Conservation (phyloP, 1,140 invertebrate species). For the Anoplolepis gracilipes region DNA sequence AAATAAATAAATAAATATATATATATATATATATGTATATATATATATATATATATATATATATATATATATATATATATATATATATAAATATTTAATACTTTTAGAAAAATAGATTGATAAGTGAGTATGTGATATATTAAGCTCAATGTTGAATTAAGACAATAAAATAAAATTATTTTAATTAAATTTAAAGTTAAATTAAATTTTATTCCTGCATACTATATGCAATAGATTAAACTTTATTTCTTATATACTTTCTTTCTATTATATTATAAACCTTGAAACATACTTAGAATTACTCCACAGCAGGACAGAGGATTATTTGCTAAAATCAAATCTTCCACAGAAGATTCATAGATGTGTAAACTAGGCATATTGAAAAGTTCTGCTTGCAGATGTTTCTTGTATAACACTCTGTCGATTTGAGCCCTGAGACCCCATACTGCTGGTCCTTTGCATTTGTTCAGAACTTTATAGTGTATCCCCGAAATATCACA, state of each 20-base stretch:
- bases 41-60: neutral
- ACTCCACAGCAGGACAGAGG: conserved; percentile 87
- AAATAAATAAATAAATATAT: too few species aligned
- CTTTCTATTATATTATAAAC: neutral
- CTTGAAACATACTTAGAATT: conserved; percentile 87
- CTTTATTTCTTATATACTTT: neutral
- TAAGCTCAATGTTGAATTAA: neutral
- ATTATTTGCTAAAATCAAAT: conserved; percentile 89
- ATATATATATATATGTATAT: neutral
- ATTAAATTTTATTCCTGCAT: conserved; percentile 1
- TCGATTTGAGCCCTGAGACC: conserved; percentile 97
- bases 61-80: neutral
- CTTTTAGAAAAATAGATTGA: neutral
- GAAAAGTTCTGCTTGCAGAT: conserved; percentile 93
- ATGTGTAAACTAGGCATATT: conserved; percentile 91
- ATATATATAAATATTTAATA: too few species aligned
- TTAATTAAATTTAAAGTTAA: neutral
- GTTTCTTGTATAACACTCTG: conserved; percentile 92
- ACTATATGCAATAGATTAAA: too few species aligned
- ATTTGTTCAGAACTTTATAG: conserved; percentile 91
- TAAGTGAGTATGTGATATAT: neutral
- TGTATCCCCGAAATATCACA: conserved; percentile 94
- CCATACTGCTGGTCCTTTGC: conserved; percentile 96
- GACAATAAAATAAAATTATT: neutral
- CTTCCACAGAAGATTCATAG: conserved; percentile 92